Percentiles rank a stretch among this genome's conserved stretches.
phyloP scores from a whole-genome alignment of 2,797 vertebrate species.

The Clarias pachynema region DNA sequence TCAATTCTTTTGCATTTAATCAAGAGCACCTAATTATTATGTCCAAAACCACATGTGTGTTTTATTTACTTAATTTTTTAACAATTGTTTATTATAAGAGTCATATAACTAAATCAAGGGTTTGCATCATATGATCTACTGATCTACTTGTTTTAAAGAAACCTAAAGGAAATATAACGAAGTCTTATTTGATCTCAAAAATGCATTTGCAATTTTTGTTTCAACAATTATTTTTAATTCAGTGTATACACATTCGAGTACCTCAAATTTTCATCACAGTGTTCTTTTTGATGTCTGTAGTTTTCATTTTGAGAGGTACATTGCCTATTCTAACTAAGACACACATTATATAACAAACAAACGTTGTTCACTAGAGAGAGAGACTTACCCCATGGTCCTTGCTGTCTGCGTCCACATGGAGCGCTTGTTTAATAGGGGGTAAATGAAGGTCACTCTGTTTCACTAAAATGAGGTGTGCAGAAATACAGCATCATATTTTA shows the following conservation, averaged over 20 bases:
- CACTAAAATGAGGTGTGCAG: constrained; percentile 40
- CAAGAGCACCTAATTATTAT: background rate
- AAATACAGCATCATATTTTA: background rate
- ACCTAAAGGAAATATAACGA: background rate
- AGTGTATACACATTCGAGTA: background rate
- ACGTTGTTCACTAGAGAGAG: background rate
- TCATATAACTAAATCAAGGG: background rate
- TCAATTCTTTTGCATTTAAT: background rate
- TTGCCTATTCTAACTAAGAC: background rate
- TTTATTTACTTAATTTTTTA: background rate
- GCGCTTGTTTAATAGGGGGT: constrained; percentile 64
- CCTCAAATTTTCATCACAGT: background rate
- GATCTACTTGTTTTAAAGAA: background rate
- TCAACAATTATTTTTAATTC: background rate
- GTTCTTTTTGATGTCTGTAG: background rate
- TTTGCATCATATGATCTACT: background rate
- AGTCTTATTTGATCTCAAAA: background rate
- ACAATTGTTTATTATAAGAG: background rate
- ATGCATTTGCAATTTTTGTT: background rate
- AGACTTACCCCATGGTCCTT: constrained; percentile 65
- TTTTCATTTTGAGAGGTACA: background rate
- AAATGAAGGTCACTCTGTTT: constrained; percentile 61
- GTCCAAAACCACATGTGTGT: background rate
- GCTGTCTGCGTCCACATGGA: constrained; percentile 42
- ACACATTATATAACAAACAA: background rate